Evolutionary conservation across 2,888 invertebrate species (phyloP).

Genomic region (Epirrita christyi): DNA sequence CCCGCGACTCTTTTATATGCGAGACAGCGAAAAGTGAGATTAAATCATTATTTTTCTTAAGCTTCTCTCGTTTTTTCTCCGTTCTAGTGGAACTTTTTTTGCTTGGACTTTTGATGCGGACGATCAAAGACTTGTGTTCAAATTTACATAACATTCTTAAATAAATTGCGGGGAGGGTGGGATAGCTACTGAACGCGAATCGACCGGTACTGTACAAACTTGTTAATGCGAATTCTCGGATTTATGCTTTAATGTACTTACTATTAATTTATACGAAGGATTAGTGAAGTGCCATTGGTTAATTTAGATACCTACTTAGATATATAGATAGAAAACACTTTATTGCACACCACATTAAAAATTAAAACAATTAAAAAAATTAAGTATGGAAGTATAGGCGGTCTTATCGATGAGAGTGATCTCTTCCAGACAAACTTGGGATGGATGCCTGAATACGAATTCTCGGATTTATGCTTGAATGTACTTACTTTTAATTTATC

Average conservation of each 20-base stretch:
- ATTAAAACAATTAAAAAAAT: too few species aligned
- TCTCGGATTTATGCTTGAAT: conserved; percentile 71
- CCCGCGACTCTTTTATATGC: conserved; percentile 78
- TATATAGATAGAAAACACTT: too few species aligned
- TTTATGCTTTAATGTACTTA: conserved; percentile 76
- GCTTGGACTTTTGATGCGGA: conserved; percentile 82
- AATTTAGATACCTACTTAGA: too few species aligned
- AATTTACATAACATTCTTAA: conserved; percentile 85
- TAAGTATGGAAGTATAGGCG: too few species aligned
- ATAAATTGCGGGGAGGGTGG: conserved; percentile 77
- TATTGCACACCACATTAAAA: too few species aligned
- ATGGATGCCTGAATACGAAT: too few species aligned
- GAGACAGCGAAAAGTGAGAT: conserved; percentile 83
- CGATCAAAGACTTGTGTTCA: conserved; percentile 85
- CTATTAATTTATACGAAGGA: conserved; percentile 75
- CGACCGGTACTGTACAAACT: conserved; percentile 65
- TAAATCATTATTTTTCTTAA: conserved; percentile 86
- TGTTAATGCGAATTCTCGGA: conserved; percentile 73
- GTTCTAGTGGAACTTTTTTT: conserved; percentile 77
- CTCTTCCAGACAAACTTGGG: too few species aligned
- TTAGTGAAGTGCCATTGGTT: conserved; percentile 65
- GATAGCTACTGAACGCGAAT: conserved; percentile 61
- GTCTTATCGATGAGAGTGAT: too few species aligned
- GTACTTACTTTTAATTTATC: conserved; percentile 79
- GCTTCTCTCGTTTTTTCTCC: conserved; percentile 80